These are phyloP conservation scores for Lonchura striata DNA, from an alignment of 2,113 vertebrate genomes.

Conservation along the genomic window DNA sequence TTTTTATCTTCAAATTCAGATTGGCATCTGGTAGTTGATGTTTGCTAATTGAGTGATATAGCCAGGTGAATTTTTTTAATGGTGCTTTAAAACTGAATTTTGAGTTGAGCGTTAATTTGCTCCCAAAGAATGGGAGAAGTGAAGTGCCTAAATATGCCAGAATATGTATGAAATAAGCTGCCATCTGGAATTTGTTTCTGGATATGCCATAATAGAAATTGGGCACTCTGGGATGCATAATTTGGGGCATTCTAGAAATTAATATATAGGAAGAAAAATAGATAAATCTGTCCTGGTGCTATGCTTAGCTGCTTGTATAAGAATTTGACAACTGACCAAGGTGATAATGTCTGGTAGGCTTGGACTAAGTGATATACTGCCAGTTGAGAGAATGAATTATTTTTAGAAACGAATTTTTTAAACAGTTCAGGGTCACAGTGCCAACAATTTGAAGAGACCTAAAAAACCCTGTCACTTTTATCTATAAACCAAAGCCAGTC, in stretches of 20 bases:
- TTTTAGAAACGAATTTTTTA: background rate
- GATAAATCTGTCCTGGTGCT: background rate
- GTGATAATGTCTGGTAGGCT: background rate
- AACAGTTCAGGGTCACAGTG: background rate
- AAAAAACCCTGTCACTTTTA: background rate
- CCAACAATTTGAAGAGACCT: background rate
- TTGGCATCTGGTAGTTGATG: background rate
- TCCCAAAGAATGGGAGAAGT: background rate
- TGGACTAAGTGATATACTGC: background rate
- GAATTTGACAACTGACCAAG: background rate
- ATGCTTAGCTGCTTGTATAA: background rate
- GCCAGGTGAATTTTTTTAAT: background rate
- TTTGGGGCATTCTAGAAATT: background rate
- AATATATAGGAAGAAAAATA: background rate
- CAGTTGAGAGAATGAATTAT: background rate
- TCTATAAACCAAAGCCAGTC: background rate
- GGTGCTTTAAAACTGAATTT: background rate
- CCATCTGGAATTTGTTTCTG: slow-evolving; percentile 1
- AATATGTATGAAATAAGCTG: background rate
- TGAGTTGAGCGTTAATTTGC: background rate
- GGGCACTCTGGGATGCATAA: background rate
- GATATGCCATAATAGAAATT: background rate
- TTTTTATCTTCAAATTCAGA: background rate
- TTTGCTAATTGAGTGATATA: background rate
- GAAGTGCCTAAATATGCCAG: background rate